A percentile compares a stretch with the other conserved stretches of the same genome.
phyloP scores from a whole-genome alignment of 2,797 vertebrate species.

The Chelon labrosus region DNA sequence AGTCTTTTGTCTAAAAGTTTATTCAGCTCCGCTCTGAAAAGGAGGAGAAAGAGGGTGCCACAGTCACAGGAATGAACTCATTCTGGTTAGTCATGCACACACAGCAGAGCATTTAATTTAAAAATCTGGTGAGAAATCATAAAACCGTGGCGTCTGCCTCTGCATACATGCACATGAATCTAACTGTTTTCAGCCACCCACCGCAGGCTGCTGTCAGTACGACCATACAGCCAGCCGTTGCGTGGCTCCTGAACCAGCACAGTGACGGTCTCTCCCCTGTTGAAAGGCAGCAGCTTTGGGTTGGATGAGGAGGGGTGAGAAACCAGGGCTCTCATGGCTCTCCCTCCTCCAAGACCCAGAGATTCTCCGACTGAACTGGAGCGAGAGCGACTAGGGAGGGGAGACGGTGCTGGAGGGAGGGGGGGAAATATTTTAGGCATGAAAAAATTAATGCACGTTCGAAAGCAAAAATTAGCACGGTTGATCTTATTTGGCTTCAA shows the following conservation, averaged over 20 bases:
- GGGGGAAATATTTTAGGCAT: too few relatives aligned
- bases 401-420: conserved; percentile 78
- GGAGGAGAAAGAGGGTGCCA: not conserved
- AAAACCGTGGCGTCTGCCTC: not conserved
- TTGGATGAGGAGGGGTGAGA: conserved; percentile 89
- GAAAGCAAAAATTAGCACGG: not conserved
- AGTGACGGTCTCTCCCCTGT: conserved; percentile 83
- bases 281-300: conserved; percentile 92
- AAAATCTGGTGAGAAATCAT: not conserved
- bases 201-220: conserved; percentile 88
- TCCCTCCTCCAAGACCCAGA: conserved; percentile 75
- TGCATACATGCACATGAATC: not conserved
- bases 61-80: not conserved
- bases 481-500: not conserved
- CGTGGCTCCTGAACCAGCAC: conserved; percentile 91
- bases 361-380: conserved; percentile 92
- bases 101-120: not conserved
- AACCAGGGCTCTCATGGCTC: conserved; percentile 88
- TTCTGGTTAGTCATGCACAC: not conserved
- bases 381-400: conserved; percentile 82
- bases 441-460: too few relatives aligned
- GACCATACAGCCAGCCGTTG: conserved; percentile 97
- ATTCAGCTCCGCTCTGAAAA: not conserved
- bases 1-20: not conserved
- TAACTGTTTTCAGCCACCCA: conserved; percentile 70